Percentiles rank a stretch among this genome's conserved stretches.
phyloP scores from a whole-genome alignment of 2,797 vertebrate genomes.

The Enoplosus armatus region DNA sequence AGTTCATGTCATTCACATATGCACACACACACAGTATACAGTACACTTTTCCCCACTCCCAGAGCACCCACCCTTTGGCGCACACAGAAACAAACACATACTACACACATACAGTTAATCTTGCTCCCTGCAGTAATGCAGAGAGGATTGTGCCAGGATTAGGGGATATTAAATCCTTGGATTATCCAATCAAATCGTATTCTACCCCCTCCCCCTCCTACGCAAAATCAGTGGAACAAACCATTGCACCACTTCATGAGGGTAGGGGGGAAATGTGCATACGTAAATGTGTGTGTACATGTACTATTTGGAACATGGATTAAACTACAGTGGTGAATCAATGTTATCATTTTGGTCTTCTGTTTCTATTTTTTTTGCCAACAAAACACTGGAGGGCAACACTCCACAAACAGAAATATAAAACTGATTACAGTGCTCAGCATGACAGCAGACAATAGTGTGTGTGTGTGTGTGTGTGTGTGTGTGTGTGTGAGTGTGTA shows the following conservation, averaged over 20 bases:
- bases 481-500: slow-evolving; percentile 17
- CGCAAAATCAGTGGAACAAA: slow-evolving; percentile 78
- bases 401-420: slow-evolving; percentile 41
- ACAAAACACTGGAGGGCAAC: slow-evolving; percentile 30
- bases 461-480: slow-evolving; percentile 2
- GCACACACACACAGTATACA: slow-evolving; percentile 31
- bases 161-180: slow-evolving; percentile 89
- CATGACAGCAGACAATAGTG: slow-evolving; percentile 36
- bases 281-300: slow-evolving; percentile 52
- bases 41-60: slow-evolving; percentile 29
- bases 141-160: slow-evolving; percentile 88
- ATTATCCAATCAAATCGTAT: slow-evolving; percentile 91
- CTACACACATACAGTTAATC: slow-evolving; percentile 84
- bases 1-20: slow-evolving; percentile 42
- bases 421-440: slow-evolving; percentile 51
- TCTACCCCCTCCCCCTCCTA: slow-evolving; percentile 76
- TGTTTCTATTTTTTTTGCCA: slow-evolving; percentile 42
- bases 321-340: slow-evolving; percentile 47
- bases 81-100: slow-evolving; percentile 72
- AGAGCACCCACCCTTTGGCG: slow-evolving; percentile 43
- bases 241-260: slow-evolving; percentile 70
- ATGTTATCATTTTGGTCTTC: slow-evolving; percentile 51
- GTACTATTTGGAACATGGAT: slow-evolving; percentile 51
- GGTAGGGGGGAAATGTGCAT: slow-evolving; percentile 31
- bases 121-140: slow-evolving; percentile 83